Percentiles rank a stretch among this genome's conserved stretches.
These are phyloP conservation scores for Octodon degus DNA, from an alignment of 2,113 vertebrate species.

Conservation along the genomic window DNA sequence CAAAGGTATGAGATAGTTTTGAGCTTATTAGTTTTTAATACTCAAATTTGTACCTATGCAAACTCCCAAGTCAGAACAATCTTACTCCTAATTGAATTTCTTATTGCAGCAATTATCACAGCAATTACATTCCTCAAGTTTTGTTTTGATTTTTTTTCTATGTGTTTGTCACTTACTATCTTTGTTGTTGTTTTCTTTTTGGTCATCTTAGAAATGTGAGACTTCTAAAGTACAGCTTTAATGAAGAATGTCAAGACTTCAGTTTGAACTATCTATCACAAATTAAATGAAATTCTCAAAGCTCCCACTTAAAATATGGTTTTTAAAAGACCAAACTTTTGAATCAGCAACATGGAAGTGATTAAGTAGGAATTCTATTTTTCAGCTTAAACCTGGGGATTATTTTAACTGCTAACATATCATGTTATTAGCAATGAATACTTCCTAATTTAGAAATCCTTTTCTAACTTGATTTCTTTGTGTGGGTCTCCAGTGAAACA, in stretches of 20 bases:
- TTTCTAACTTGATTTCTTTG: conserved; percentile 42
- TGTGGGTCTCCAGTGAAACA: background rate
- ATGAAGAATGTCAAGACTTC: background rate
- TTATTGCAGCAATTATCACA: background rate
- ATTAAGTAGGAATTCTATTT: background rate
- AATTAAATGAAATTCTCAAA: conserved; percentile 12
- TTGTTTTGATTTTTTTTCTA: background rate
- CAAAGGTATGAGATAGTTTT: background rate
- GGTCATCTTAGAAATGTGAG: conserved; percentile 15
- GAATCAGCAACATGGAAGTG: background rate
- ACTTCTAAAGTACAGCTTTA: background rate
- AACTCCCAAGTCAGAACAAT: background rate
- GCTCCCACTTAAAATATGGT: background rate
- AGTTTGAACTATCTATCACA: background rate
- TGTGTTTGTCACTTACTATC: background rate
- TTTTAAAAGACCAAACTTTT: background rate
- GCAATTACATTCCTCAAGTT: background rate
- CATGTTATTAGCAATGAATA: background rate
- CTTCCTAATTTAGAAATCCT: conserved; percentile 1
- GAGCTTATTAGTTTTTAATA: background rate
- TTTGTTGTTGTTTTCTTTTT: background rate
- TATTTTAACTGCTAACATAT: conserved; percentile 9
- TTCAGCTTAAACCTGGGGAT: background rate
- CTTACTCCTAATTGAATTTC: background rate
- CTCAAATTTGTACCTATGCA: background rate